Percentiles rank a stretch among this genome's conserved stretches.
Evolutionary conservation across 2,888 invertebrate species (phyloP).

Genomic region (Meteorus cinctellus): DNA sequence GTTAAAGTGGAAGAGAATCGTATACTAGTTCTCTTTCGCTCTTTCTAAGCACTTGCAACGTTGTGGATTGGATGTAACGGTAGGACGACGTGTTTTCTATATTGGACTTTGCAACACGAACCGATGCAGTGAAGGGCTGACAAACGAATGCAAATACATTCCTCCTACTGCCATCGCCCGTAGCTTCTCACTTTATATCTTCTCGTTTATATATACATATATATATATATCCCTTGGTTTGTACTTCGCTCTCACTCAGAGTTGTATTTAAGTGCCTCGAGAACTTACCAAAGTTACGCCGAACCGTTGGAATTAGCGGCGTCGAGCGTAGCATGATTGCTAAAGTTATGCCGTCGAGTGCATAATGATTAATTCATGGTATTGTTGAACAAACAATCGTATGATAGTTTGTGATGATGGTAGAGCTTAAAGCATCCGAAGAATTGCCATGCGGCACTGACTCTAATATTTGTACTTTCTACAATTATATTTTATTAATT

Average conservation of each 20-base stretch:
- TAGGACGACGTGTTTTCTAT: constrained; percentile 16
- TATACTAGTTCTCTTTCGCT: not conserved
- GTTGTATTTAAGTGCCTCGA: constrained; percentile 52
- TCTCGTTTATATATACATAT: not conserved
- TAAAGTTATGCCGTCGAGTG: constrained; percentile 51
- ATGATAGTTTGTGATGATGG: constrained; percentile 1
- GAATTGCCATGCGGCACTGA: not conserved
- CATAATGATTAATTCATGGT: constrained; percentile 54
- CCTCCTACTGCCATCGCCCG: constrained; percentile 15
- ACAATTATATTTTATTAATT: not conserved
- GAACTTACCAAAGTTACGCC: constrained; percentile 45
- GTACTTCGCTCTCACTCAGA: constrained; percentile 13
- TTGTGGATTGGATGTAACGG: constrained; percentile 2
- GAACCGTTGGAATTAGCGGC: constrained; percentile 37
- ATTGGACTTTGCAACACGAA: constrained; percentile 39
- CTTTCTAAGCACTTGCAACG: not conserved
- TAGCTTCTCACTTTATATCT: not conserved
- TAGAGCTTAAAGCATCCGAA: not conserved
- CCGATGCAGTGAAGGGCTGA: constrained; percentile 43
- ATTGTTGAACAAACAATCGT: constrained; percentile 54
- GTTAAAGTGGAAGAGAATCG: not conserved
- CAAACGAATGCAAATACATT: constrained; percentile 53
- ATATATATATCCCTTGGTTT: constrained; percentile 1
- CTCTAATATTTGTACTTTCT: not conserved
- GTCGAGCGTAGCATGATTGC: constrained; percentile 47